phyloP scores from a whole-genome alignment of 2,888 invertebrate species.

The Ommatoiulus sabulosus region DNA sequence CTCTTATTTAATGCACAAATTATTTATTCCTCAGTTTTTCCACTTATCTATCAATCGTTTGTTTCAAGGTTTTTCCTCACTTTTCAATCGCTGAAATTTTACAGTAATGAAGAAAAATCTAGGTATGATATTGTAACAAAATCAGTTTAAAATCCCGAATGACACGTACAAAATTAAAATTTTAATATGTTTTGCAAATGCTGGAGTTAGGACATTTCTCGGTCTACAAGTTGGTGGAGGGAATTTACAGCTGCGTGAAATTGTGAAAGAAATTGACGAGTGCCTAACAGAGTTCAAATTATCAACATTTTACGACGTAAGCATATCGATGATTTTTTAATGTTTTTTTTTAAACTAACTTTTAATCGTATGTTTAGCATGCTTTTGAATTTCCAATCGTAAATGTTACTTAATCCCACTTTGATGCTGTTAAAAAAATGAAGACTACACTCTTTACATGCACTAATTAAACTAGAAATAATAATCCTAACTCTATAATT shows the following conservation, averaged over 20 bases:
- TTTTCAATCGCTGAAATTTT: slow-evolving; percentile 36
- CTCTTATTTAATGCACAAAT: background rate
- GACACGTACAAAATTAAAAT: background rate
- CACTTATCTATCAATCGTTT: background rate
- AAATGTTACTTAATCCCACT: background rate
- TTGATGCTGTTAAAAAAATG: background rate
- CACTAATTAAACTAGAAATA: no score
- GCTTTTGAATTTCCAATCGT: no score
- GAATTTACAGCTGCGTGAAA: background rate
- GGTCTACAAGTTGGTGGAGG: slow-evolving; percentile 38
- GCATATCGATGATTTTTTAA: background rate
- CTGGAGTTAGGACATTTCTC: slow-evolving; percentile 50
- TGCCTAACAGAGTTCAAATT: slow-evolving; percentile 38
- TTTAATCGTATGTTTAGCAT: no score
- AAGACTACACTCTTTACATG: no score
- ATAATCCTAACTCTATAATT: background rate
- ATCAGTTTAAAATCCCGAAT: no score
- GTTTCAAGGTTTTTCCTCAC: slow-evolving; percentile 27
- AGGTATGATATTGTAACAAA: no score
- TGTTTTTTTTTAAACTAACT: no score
- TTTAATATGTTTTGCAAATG: background rate
- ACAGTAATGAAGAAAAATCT: slow-evolving; percentile 52
- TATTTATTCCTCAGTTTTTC: background rate
- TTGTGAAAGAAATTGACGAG: slow-evolving; percentile 38
- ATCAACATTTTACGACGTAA: slow-evolving; percentile 46